phyloP scores from a whole-genome alignment of 92 coral and sea anemone species.

The Porites rus region DNA sequence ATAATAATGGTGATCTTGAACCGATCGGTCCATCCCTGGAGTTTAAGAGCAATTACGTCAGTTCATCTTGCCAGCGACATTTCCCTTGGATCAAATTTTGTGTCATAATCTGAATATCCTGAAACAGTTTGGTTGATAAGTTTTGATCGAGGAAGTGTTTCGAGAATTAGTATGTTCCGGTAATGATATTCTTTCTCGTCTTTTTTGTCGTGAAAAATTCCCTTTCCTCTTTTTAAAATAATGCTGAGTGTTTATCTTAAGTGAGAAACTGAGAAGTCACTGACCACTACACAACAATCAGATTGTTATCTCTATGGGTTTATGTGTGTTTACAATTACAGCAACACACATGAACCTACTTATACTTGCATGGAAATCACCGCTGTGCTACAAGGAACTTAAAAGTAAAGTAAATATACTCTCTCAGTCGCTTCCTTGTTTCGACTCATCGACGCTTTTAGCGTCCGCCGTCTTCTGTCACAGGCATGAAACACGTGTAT shows the following conservation, averaged over 20 bases:
- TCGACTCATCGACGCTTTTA: conserved; percentile 21
- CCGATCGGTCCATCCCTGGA: too few species aligned
- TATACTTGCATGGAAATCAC: not conserved
- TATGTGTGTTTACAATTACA: not conserved
- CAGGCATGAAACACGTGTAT: conserved; percentile 6
- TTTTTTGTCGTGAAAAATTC: too few species aligned
- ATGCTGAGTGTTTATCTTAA: not conserved
- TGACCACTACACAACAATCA: not conserved
- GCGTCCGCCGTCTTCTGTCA: not conserved
- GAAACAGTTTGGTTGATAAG: not conserved
- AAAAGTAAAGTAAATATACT: conserved; percentile 6
- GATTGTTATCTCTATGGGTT: not conserved
- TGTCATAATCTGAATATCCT: too few species aligned
- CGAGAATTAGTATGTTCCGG: not conserved
- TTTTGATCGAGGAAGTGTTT: not conserved
- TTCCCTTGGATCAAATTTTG: too few species aligned
- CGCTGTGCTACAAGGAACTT: not conserved
- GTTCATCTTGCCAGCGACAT: too few species aligned
- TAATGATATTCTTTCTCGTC: not conserved
- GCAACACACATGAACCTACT: not conserved
- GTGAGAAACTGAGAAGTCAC: not conserved
- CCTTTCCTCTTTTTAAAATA: not conserved
- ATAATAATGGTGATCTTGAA: too few species aligned
- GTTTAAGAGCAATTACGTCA: too few species aligned
- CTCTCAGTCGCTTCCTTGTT: conserved; percentile 22